phyloP scores from a whole-genome alignment of 2,113 vertebrate genomes.

The Oncorhynchus gorbuscha region DNA sequence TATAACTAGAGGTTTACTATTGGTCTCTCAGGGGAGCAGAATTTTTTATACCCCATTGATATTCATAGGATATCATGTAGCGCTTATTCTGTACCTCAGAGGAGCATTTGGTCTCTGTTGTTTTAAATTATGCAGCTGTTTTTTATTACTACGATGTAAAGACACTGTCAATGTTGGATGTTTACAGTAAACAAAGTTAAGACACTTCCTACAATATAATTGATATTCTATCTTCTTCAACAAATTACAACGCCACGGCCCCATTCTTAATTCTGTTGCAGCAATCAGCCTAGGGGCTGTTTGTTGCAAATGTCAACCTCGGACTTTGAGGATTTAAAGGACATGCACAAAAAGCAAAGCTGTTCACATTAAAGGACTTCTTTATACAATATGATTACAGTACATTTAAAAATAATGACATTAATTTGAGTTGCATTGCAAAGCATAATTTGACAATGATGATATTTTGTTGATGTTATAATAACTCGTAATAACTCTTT shows the following conservation, averaged over 20 bases:
- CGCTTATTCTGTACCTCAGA: constrained; percentile 35
- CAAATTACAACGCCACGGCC: background rate
- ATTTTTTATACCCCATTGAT: constrained; percentile 55
- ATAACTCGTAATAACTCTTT: background rate
- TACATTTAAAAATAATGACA: background rate
- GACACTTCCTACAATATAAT: constrained; percentile 13
- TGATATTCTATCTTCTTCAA: constrained; percentile 26
- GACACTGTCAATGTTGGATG: constrained; percentile 35
- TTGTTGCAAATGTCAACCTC: background rate
- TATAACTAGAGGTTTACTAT: constrained; percentile 50
- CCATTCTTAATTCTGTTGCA: background rate
- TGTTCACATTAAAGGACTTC: background rate
- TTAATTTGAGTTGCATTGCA: background rate
- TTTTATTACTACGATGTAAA: constrained; percentile 34
- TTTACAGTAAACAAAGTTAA: constrained; percentile 52
- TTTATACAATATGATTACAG: background rate
- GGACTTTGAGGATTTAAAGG: constrained; percentile 1
- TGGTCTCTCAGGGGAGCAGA: constrained; percentile 52
- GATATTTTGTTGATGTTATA: background rate
- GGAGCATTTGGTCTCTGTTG: constrained; percentile 50
- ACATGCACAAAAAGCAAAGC: background rate
- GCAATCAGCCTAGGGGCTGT: background rate
- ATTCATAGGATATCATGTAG: constrained; percentile 48
- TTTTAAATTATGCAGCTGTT: constrained; percentile 57
- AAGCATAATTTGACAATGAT: background rate